Percentiles rank a stretch among this genome's conserved stretches.
These are phyloP conservation scores for Helobdella robusta DNA, from an alignment of 2,888 invertebrate genomes.

Conservation along the genomic window DNA sequence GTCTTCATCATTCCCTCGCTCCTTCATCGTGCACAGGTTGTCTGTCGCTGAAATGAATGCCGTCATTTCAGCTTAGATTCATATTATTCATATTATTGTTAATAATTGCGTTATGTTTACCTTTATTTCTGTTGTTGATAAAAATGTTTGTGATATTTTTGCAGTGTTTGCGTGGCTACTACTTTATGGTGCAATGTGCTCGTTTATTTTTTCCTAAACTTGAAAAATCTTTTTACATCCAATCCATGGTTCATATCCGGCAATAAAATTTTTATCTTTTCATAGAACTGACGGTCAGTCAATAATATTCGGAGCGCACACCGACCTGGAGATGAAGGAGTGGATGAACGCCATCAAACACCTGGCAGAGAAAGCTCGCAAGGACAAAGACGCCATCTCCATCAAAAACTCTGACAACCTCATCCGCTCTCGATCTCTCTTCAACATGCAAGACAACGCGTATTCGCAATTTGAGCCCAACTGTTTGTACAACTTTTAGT, in stretches of 20 bases:
- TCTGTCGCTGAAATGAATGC: too few species aligned
- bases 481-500: too few species aligned
- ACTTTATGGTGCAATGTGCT: neutral
- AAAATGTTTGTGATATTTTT: neutral
- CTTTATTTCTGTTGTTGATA: neutral
- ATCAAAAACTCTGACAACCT: too few species aligned
- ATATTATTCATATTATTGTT: neutral
- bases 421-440: too few species aligned
- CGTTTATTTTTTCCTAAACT: neutral
- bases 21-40: constrained; percentile 20
- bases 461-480: too few species aligned
- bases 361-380: constrained; percentile 25
- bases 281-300: too few species aligned
- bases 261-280: too few species aligned
- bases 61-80: too few species aligned
- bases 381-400: neutral
- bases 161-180: neutral
- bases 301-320: constrained; percentile 29
- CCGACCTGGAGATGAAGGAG: constrained; percentile 28
- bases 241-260: too few species aligned
- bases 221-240: too few species aligned
- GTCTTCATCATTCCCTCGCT: constrained; percentile 17
- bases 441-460: too few species aligned
- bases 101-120: neutral
- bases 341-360: constrained; percentile 28